phyloP scores from a whole-genome alignment of 1,140 invertebrate genomes.

The Macrobrachium nipponense region DNA sequence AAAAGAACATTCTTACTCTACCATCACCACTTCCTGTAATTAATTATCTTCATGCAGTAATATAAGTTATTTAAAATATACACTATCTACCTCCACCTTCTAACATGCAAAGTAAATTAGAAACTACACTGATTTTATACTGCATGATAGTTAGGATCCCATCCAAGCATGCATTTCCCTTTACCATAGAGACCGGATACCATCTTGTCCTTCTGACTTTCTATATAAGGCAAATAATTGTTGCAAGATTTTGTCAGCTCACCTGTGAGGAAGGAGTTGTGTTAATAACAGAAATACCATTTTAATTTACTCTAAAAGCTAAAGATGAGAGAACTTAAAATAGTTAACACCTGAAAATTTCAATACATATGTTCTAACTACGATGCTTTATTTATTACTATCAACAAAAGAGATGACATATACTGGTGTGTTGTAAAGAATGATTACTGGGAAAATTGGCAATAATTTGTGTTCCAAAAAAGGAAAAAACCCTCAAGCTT shows the following conservation, averaged over 20 bases:
- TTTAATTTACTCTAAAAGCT: background rate
- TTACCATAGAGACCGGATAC: slow-evolving; percentile 47
- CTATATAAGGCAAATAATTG: slow-evolving; percentile 43
- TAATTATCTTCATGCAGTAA: too few species aligned
- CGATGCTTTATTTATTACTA: too few species aligned
- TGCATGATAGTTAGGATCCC: slow-evolving; percentile 25
- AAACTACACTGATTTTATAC: slow-evolving; percentile 10
- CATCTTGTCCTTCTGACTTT: slow-evolving; percentile 41
- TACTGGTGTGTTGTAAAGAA: too few species aligned
- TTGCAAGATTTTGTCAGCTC: slow-evolving; percentile 17
- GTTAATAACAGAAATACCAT: background rate
- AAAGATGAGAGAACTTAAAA: background rate
- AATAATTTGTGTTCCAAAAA: too few species aligned
- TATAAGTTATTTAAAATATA: too few species aligned
- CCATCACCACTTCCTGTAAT: too few species aligned
- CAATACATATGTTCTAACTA: background rate
- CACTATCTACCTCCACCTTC: too few species aligned
- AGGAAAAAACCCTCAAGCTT: too few species aligned
- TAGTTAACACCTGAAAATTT: background rate
- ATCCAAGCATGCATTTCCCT: slow-evolving; percentile 49
- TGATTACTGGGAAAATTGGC: too few species aligned
- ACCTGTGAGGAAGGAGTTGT: slow-evolving; percentile 37
- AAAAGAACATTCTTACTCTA: too few species aligned
- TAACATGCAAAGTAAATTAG: too few species aligned
- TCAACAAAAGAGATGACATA: too few species aligned